Evolutionary conservation across 2,797 vertebrate species (phyloP), one percentile per base, ranked within the genome.

Genomic region (Ciconia nigra): DNA sequence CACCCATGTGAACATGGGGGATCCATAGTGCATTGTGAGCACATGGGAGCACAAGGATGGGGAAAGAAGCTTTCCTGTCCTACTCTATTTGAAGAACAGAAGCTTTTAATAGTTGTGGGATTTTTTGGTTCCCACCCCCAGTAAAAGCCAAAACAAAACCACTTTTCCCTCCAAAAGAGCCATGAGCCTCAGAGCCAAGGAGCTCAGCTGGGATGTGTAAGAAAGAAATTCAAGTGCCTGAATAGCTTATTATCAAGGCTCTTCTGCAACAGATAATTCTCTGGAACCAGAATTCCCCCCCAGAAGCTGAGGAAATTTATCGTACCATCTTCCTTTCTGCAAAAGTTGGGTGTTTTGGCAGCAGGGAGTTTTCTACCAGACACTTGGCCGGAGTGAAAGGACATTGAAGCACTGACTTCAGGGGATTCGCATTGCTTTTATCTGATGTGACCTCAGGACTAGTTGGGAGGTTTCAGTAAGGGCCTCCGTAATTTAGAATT

Each of bases 71-170:
- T 74, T 81, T 81, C 28, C 49, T 52, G 16, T 70, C 55, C 41
- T 66, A 6, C 18, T 73, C 4, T 49, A 25, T 70, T 73, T 73
- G 57, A 78, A 62, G 15, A 86, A 47, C 13, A 62, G 9, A 58
- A 77, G 4, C 12, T 67, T 70, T 54, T 44, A 67, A 41, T 4
- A 8, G 10, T n/a, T 67, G 5, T 39, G 35, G 7, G 3, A 0
- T 2, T 42, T 66, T 62, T 59, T 52, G 2, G 7, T 70, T 73
- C 42, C 33, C 18, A 62, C 1, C 1, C 2, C 14, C 18, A 0
- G 0, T 47, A 26, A 93, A 93, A 59, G 51, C 0, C 6, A 31
- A 47, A 51, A 7, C 9, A 66, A 73, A 74, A 0, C 2, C 9
- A 4, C 4, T 55, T 66, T 80, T 28, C 5, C 5, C 13, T 79